phyloP scores from a whole-genome alignment of 2,113 vertebrate genomes.

The Ia io region DNA sequence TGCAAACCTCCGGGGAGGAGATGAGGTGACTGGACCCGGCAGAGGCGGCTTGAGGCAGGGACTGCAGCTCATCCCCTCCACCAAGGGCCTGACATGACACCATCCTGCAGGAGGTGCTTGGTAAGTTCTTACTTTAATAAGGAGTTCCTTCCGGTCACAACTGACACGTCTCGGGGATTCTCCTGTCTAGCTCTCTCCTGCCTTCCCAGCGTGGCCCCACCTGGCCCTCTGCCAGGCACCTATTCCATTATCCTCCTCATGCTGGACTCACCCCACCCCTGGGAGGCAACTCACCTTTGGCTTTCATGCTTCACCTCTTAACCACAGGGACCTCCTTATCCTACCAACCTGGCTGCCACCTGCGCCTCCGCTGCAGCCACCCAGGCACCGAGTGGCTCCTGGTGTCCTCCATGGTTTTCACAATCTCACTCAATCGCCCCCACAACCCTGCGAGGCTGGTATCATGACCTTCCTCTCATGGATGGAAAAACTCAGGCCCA shows the following conservation, averaged over 20 bases:
- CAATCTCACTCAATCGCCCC: too few relatives aligned
- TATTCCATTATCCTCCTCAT: background rate
- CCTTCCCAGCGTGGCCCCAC: background rate
- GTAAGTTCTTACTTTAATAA: background rate
- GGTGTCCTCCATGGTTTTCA: rapidly evolving
- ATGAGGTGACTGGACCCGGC: too few relatives aligned
- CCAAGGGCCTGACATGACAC: background rate
- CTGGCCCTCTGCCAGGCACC: too few relatives aligned
- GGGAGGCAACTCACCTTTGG: background rate
- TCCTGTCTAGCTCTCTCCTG: background rate
- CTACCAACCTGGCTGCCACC: background rate
- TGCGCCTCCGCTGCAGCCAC: too few relatives aligned
- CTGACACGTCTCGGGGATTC: background rate
- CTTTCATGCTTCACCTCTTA: background rate
- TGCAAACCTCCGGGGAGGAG: background rate
- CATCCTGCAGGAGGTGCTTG: background rate
- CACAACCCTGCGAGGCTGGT: rapidly evolving
- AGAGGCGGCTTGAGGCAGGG: background rate
- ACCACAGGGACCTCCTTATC: background rate
- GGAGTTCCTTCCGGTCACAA: background rate
- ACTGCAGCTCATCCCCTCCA: background rate
- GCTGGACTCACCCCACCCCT: rapidly evolving
- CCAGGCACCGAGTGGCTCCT: background rate
- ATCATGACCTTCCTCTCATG: background rate
- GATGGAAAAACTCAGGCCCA: background rate